Conservation (phyloP, 2,113 vertebrate species). For the Chaetodon trifascialis region DNA sequence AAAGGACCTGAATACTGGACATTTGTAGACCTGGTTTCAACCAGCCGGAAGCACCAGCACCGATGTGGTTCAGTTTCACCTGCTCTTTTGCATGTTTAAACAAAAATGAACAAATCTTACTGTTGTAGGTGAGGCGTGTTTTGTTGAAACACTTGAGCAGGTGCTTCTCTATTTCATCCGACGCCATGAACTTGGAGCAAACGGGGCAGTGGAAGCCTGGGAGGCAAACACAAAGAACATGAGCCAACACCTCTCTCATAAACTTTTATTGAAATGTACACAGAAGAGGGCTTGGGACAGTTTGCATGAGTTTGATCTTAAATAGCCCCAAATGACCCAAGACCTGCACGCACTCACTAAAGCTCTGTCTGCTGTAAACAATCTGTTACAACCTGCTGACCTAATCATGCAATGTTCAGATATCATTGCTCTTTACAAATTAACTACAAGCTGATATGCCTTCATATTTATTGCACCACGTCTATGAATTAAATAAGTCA, state of each 20-base stretch:
- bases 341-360: not conserved
- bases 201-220: constrained; percentile 96
- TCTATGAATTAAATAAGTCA: not conserved
- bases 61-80: not conserved
- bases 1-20: not conserved
- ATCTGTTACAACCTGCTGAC: constrained; percentile 26
- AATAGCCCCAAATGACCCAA: not conserved
- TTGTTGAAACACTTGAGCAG: constrained; percentile 98
- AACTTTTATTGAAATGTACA: constrained; percentile 46
- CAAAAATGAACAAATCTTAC: constrained; percentile 82
- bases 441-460: not conserved
- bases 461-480: not conserved
- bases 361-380: constrained; percentile 14
- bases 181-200: constrained; percentile 95
- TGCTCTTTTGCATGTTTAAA: not conserved
- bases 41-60: not conserved
- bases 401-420: not conserved
- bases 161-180: constrained; percentile 97
- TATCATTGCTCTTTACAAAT: not conserved
- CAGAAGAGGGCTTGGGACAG: constrained; percentile 31
- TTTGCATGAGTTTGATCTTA: constrained; percentile 5
- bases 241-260: not conserved
- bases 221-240: constrained; percentile 46
- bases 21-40: not conserved
- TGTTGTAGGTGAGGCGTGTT: constrained; percentile 95